Evolutionary conservation across 2,797 vertebrate genomes (phyloP), one percentile per base, ranked within the genome.

Genomic region (Florisuga fusca): DNA sequence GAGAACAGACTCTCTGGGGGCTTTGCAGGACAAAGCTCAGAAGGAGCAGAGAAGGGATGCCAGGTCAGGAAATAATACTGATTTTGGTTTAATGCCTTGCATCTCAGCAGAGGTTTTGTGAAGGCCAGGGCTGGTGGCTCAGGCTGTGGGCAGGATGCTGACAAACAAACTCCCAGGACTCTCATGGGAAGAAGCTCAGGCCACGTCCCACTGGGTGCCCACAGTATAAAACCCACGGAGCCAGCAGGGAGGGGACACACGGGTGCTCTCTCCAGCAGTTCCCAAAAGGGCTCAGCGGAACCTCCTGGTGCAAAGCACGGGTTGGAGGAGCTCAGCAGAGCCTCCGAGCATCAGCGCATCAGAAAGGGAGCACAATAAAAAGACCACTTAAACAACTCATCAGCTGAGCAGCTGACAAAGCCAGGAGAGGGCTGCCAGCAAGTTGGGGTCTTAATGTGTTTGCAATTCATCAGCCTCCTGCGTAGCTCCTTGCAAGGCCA

Each of bases 381-480:
- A 88, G 73, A n/a, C 76, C 93, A 68, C 90, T 96, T 85, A 93
- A 79, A 84, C 83, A 78, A 79, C 94, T 84, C 95, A 41, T 74
- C 43, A 12, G 77, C 87, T 71, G 36, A 76, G 13, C 68, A 68
- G 68, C 80, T 95, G 82, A 64, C 26, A 12, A 48, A 81, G 84
- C 55, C 88, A 84, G 86, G 84, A 93, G 81, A 71, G 78, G 41
- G 26, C 89, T 90, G 91, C 96, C 94, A 87, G 93, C 79, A 55
- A 90, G 79, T 41, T 23, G 89, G 73, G 88, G n/a, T 76, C 85
- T 36, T 59, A 14, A 85, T 67, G 91, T 89, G 95, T 94, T 92
- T 94, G 96, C 92, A 92, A 92, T 94, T 81, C 91, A 80, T 89
- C 85, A 14, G 77, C 85, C 89, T 87, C 76, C 83, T 53, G 93